Conservation (phyloP, 1,140 invertebrate species). For the Brevipalpus yothersi region DNA sequence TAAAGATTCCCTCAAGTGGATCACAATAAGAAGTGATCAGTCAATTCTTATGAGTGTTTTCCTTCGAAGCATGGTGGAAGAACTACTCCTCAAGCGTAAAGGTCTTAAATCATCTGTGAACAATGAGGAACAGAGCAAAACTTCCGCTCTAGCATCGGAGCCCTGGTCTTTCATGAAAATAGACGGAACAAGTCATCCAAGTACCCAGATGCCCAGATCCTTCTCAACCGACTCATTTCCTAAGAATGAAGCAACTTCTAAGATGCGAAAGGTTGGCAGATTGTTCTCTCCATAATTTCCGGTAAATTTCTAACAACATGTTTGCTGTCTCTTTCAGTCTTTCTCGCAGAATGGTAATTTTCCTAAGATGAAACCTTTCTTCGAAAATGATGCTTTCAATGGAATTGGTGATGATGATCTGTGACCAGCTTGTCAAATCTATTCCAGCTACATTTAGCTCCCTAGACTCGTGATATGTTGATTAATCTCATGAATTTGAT, state of each 20-base stretch:
- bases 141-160: background rate
- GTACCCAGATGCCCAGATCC: slow-evolving; percentile 3
- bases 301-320: background rate
- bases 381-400: slow-evolving; percentile 68
- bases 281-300: background rate
- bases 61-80: slow-evolving; percentile 80
- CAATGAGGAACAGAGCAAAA: background rate
- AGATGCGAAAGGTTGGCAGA: background rate
- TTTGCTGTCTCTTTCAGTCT: background rate
- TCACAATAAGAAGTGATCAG: slow-evolving; percentile 63
- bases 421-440: slow-evolving; percentile 19
- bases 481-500: no score
- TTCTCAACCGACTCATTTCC: slow-evolving; percentile 7
- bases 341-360: slow-evolving; percentile 17
- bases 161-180: slow-evolving; percentile 28
- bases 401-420: slow-evolving; percentile 73
- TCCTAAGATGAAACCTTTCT: slow-evolving; percentile 20
- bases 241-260: background rate
- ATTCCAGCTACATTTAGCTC: background rate
- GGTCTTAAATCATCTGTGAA: slow-evolving; percentile 15
- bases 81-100: slow-evolving; percentile 56
- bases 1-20: slow-evolving; percentile 75
- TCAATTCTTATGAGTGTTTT: slow-evolving; percentile 84
- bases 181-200: slow-evolving; percentile 21
- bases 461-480: background rate